Conservation (phyloP, 2,888 invertebrate genomes). For the Apodemia duryi region DNA sequence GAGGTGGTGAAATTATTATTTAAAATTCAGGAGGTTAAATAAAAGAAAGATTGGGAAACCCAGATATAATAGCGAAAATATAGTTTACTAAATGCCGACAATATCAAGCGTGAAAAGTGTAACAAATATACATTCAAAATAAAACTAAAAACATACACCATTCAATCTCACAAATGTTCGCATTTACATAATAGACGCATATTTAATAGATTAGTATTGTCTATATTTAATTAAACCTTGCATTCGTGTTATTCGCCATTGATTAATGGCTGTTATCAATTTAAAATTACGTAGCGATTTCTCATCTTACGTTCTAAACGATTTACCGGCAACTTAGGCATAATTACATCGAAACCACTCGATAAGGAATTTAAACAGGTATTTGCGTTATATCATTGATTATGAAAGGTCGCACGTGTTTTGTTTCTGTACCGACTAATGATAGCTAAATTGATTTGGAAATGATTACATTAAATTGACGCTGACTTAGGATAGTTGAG, state of each 20-base stretch:
- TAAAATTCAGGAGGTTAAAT: no score
- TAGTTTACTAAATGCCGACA: no score
- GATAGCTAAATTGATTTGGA: conserved; percentile 6
- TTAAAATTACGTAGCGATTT: conserved; percentile 9
- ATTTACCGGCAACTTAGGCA: background rate
- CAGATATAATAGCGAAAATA: no score
- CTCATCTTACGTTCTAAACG: background rate
- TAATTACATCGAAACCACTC: conserved; percentile 6
- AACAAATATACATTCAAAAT: no score
- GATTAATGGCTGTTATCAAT: conserved; percentile 1
- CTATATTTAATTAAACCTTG: conserved; percentile 3
- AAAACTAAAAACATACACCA: no score
- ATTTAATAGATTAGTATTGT: background rate
- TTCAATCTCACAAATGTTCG: no score
- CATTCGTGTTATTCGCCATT: background rate
- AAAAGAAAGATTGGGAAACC: no score
- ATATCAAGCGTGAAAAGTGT: no score
- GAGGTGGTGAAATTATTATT: no score
- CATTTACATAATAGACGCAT: background rate
- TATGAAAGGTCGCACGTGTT: conserved; percentile 32
- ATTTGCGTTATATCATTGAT: conserved; percentile 24
- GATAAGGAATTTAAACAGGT: conserved; percentile 9
- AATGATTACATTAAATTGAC: conserved; percentile 4
- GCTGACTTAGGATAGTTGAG: background rate
- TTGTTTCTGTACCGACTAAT: conserved; percentile 11